Evolutionary conservation across 2,888 invertebrate genomes (phyloP), one percentile per base, ranked within the genome.

Genomic region (Drosophila mimica): DNA sequence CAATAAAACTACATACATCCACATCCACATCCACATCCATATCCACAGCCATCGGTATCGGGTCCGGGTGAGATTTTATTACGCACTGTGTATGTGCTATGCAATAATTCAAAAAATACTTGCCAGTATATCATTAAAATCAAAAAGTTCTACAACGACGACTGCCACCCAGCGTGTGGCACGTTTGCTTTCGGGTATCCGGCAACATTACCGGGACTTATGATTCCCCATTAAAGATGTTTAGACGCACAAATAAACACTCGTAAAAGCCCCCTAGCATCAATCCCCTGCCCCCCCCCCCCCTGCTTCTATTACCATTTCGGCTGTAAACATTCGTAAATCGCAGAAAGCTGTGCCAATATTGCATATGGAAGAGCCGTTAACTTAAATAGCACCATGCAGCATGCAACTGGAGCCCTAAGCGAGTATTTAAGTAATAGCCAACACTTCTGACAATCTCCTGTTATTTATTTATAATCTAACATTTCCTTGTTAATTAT

Each of bases 41-140:
- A 52, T 30, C 31, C 34, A 34, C 34, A 36, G 15, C 20, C 46
- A 54, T 56, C 48, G 25, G 54, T 66, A 73, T 78, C 53, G 69
- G 51, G 46, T 51, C 70, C 56, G 80, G 61, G 70, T 68, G 81
- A 64, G 64, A 81, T 84, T 84, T 84, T 84, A 84, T 84, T 89
- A 89, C 89, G 70, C 65, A 56, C 71, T 62, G 61, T 53, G 63
- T 63, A 28, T 54, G 36, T 54, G 61, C 70, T 36, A 70, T 75
- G 83, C 90, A 89, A 89, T 87, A 87, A 89, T 85, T 89, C 86
- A 87, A 87, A 87, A 89, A 77, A 87, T 87, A 85, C 85, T 85
- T 85, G 77, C 66, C 77, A 64, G 79, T 82, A 67, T 89, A 87
- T 87, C 86, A 87, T 87, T 87, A 87, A 89, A 87, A 89, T 87